Evolutionary conservation across 2,113 vertebrate genomes (phyloP), one percentile per base, ranked within the genome.

Genomic region (Hyperopisus bebe): DNA sequence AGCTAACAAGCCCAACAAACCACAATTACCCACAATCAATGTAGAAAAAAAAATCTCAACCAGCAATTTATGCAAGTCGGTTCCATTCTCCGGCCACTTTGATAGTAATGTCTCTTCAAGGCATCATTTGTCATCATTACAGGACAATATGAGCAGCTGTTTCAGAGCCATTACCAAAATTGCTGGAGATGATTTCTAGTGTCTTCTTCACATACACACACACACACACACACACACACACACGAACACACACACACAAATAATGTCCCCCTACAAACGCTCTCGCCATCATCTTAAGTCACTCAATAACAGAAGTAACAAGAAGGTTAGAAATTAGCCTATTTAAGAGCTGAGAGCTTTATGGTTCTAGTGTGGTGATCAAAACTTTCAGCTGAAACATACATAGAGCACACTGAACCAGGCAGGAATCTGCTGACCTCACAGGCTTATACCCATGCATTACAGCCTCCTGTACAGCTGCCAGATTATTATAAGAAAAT

Each of bases 131-230:
- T 96, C 95, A 96, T 96, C 94, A 93, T 95, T 97, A 96, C 92
- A 94, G 95, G 94, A 95, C 93, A 95, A 93, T 94, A 93, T 90
- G 92, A 95, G 94, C 94, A 93, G 94, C 93, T 94, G 93, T 95
- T 96, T 95, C 94, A 94, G 95, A 94, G 92, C 94, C 93, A 95
- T 97, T 97, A 96, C 94, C 93, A 96, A 97, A 96, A 96, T 95
- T 95, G 95, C 95, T 96, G 95, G 94, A 97, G 95, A 96, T 92
- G 93, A 94, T 95, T 96, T 95, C 95, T 95, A 94, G 95, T 96
- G 96, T 95, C 95, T 94, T 96, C 94, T 94, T 96, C 94, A 94
- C 90, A 92, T 89, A 50, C 90, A 89, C 53, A 58, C 74, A 94
- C 90, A 92, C 55, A 58, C 46, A 94, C 90, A 92, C 89, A 46